These are phyloP conservation scores for Pedetes capensis DNA, from an alignment of 2,113 vertebrate species.

Conservation along the genomic window DNA sequence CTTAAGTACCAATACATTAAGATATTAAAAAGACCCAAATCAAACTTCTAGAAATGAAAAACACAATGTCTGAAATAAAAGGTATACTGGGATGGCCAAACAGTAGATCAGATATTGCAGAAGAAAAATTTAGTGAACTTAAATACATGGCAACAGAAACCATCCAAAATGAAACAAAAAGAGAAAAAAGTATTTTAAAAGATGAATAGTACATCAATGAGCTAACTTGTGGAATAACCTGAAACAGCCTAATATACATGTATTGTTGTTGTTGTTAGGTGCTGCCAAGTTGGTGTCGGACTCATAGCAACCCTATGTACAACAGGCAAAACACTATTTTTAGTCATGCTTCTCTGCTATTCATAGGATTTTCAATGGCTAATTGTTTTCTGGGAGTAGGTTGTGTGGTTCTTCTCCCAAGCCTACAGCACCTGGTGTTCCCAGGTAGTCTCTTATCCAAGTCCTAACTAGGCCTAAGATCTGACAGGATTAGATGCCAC, in stretches of 20 bases:
- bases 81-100: neutral
- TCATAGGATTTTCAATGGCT: too few relatives aligned
- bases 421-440: neutral
- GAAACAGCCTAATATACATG: neutral
- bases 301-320: too few relatives aligned
- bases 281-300: too few relatives aligned
- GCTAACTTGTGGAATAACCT: neutral
- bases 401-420: too few relatives aligned
- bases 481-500: too few relatives aligned
- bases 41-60: conserved; percentile 32
- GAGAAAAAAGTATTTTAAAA: neutral
- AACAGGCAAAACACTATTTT: too few relatives aligned
- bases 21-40: neutral
- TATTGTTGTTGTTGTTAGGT: too few relatives aligned
- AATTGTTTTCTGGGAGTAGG: too few relatives aligned
- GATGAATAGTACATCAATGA: neutral
- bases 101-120: neutral
- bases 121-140: neutral
- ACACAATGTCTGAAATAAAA: conserved; percentile 13
- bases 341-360: too few relatives aligned
- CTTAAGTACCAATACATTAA: neutral
- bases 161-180: neutral
- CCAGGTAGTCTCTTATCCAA: too few relatives aligned
- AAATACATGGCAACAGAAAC: neutral
- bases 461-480: too few relatives aligned